Conservation (phyloP, 2,888 invertebrate genomes). For the Drosophila fungiperda region DNA sequence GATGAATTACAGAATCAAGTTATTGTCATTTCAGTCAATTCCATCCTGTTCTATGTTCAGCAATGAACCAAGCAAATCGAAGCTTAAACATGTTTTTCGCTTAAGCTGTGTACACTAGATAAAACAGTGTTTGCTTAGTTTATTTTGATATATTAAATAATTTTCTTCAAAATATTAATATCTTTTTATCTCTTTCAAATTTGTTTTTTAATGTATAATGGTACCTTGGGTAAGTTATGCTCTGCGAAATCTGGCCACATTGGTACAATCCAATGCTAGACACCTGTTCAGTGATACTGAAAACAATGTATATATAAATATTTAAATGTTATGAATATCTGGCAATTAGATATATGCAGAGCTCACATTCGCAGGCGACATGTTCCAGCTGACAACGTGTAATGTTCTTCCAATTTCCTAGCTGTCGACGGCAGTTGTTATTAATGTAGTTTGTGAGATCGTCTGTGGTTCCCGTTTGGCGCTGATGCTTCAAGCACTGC, state of each 20-base stretch:
- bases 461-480: slow-evolving; percentile 38
- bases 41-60: too few relatives aligned
- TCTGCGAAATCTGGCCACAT: not conserved
- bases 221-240: not conserved
- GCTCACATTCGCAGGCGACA: slow-evolving; percentile 58
- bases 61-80: not conserved
- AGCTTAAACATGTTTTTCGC: not conserved
- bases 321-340: too few relatives aligned
- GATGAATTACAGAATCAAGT: slow-evolving; percentile 26
- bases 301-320: not conserved
- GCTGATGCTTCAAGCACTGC: slow-evolving; percentile 26
- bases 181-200: not conserved
- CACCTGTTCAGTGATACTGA: slow-evolving; percentile 59
- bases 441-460: slow-evolving; percentile 45
- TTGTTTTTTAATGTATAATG: not conserved
- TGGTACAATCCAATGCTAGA: slow-evolving; percentile 12
- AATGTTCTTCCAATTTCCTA: slow-evolving; percentile 49
- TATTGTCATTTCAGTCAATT: slow-evolving; percentile 17
- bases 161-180: not conserved
- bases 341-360: not conserved
- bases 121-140: not conserved
- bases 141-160: slow-evolving; percentile 6
- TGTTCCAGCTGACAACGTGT: slow-evolving; percentile 54
- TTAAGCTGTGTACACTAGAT: not conserved
- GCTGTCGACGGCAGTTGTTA: slow-evolving; percentile 25